These are phyloP conservation scores for Drosophila infuscata DNA, from an alignment of 2,888 invertebrate species.

Conservation along the genomic window DNA sequence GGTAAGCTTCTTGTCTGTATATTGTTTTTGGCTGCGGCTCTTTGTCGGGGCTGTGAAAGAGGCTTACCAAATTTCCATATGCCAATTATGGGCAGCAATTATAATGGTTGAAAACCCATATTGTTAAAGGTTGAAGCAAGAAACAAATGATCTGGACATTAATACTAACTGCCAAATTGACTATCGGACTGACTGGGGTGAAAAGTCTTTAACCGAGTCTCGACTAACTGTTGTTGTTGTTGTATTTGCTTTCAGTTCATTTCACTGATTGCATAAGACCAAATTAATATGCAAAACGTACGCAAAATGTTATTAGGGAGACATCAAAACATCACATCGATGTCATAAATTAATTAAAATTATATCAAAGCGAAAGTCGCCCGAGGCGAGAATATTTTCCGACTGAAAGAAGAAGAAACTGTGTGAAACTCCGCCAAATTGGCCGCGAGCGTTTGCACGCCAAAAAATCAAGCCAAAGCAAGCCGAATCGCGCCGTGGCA, in stretches of 20 bases:
- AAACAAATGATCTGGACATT: conserved; percentile 6
- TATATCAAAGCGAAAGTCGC: conserved; percentile 69
- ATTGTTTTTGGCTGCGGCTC: neutral
- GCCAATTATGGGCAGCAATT: conserved; percentile 51
- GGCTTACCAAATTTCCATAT: conserved; percentile 57
- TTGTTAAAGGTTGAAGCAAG: conserved; percentile 12
- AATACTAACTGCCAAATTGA: neutral
- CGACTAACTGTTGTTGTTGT: neutral
- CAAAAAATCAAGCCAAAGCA: conserved; percentile 2
- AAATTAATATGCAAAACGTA: conserved; percentile 57
- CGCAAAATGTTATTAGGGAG: conserved; percentile 60
- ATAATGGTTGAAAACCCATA: conserved; percentile 18
- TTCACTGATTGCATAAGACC: conserved; percentile 43
- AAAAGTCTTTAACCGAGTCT: neutral
- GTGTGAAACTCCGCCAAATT: neutral
- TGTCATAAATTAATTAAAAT: conserved; percentile 76
- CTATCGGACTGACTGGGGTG: neutral
- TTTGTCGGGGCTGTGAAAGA: conserved; percentile 36
- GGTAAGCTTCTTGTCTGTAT: conserved; percentile 41
- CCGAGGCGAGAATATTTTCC: conserved; percentile 21
- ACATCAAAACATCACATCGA: conserved; percentile 62
- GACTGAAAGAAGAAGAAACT: neutral
- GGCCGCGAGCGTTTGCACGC: conserved; percentile 14
- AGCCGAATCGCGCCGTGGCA: conserved; percentile 9
- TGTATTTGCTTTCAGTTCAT: conserved; percentile 2